Evolutionary conservation across 2,113 vertebrate species (phyloP).

Genomic region (Catharus bicknelli): DNA sequence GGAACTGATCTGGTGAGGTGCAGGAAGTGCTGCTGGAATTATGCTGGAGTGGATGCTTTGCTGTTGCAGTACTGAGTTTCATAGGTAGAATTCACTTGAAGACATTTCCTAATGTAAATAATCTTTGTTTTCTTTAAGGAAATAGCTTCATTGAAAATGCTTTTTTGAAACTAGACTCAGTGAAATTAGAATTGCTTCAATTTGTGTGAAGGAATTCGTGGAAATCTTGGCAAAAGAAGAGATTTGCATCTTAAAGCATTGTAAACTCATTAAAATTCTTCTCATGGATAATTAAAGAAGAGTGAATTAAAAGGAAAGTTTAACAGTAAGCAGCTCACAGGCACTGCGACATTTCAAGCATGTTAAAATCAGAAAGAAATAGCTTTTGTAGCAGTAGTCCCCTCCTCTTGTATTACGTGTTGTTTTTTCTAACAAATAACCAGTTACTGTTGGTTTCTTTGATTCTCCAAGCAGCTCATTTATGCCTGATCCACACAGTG

Average conservation of each 20-base stretch:
- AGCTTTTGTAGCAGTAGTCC: constrained; percentile 49
- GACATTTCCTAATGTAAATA: constrained; percentile 16
- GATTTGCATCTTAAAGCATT: constrained; percentile 78
- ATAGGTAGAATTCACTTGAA: not conserved
- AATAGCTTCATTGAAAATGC: not conserved
- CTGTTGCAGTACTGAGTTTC: not conserved
- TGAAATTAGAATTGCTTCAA: not conserved
- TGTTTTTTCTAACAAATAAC: constrained; percentile 13
- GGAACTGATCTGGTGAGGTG: not conserved
- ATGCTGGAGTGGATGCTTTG: not conserved
- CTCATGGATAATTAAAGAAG: constrained; percentile 62
- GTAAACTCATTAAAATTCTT: constrained; percentile 77
- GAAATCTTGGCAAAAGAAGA: not conserved
- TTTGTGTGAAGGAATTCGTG: not conserved
- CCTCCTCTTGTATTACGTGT: constrained; percentile 47
- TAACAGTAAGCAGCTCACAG: constrained; percentile 59
- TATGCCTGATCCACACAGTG: not conserved
- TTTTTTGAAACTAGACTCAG: constrained; percentile 1
- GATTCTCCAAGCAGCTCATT: constrained; percentile 1
- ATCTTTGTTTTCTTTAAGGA: not conserved
- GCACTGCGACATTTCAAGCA: constrained; percentile 48
- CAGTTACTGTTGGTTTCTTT: not conserved
- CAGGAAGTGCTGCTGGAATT: not conserved
- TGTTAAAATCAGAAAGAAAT: constrained; percentile 67
- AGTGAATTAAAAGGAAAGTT: constrained; percentile 65